Evolutionary conservation across 2,888 invertebrate species (phyloP).

Genomic region (Drosophila heteroneura): DNA sequence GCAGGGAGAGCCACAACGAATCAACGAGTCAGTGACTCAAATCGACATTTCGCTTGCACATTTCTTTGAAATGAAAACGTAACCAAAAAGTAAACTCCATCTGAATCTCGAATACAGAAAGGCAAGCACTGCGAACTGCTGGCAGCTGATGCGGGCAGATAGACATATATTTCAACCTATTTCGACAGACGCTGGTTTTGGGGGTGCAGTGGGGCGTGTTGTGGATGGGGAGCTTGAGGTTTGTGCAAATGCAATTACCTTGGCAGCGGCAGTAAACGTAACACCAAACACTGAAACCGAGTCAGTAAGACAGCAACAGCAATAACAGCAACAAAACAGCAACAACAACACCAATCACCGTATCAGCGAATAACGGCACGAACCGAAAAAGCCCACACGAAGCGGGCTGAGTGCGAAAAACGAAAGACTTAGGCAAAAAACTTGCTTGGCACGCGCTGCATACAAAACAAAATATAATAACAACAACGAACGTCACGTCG

Average conservation of each 20-base stretch:
- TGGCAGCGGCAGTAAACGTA: constrained; percentile 61
- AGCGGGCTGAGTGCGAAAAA: constrained; percentile 56
- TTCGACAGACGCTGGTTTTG: constrained; percentile 54
- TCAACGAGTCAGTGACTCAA: constrained; percentile 16
- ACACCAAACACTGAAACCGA: constrained; percentile 53
- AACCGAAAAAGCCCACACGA: constrained; percentile 51
- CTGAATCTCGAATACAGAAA: constrained; percentile 49
- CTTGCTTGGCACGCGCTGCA: constrained; percentile 63
- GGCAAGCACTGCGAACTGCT: constrained; percentile 7
- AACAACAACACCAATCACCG: constrained; percentile 29
- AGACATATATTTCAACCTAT: constrained; percentile 48
- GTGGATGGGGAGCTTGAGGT: constrained; percentile 44
- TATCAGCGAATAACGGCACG: constrained; percentile 41
- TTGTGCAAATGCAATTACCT: constrained; percentile 75
- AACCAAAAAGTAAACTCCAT: constrained; percentile 45
- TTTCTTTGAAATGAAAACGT: constrained; percentile 62
- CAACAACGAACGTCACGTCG: constrained; percentile 43
- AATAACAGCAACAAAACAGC: constrained; percentile 24
- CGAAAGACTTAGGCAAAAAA: constrained; percentile 63
- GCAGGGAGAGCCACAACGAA: constrained; percentile 11
- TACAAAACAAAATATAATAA: constrained; percentile 4
- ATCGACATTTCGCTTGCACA: constrained; percentile 53
- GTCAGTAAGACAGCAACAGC: constrained; percentile 56
- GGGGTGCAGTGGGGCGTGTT: constrained; percentile 59
- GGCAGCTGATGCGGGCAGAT: constrained; percentile 16